Evolutionary conservation across 2,113 vertebrate species (phyloP).

Genomic region (Thamnaconus septentrionalis): DNA sequence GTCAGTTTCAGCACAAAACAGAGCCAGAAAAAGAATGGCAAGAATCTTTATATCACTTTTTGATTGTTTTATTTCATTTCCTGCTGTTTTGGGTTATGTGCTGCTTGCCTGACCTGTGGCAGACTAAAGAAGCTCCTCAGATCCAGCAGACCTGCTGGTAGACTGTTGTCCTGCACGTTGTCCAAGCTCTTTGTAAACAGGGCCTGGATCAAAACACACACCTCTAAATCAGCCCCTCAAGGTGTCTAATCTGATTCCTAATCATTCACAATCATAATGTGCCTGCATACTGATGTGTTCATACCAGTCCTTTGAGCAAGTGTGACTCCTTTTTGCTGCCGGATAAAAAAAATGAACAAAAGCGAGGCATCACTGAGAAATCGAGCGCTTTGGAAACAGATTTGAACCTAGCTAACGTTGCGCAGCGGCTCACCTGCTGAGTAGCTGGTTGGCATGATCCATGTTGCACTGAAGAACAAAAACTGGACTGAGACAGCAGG

Average conservation of each 20-base stretch:
- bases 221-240: too few species aligned
- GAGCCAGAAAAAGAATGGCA: background rate
- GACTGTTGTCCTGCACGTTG: conserved; percentile 78
- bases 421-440: conserved; percentile 80
- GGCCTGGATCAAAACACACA: conserved; percentile 72
- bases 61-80: too few species aligned
- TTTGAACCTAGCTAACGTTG: background rate
- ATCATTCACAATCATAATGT: background rate
- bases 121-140: conserved; percentile 79
- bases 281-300: conserved; percentile 25
- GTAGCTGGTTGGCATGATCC: conserved; percentile 81
- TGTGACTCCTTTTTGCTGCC: conserved; percentile 88
- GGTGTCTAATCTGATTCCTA: too few species aligned
- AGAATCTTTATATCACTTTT: background rate
- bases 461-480: conserved; percentile 90
- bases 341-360: conserved; percentile 10
- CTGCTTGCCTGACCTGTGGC: conserved; percentile 77
- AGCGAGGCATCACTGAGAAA: background rate
- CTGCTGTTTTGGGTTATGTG: too few species aligned
- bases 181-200: conserved; percentile 83
- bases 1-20: conserved; percentile 16
- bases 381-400: background rate
- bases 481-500: conserved; percentile 81
- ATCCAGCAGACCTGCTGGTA: conserved; percentile 84
- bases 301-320: conserved; percentile 92